Evolutionary conservation across 2,113 vertebrate species (phyloP), one percentile per base, ranked within the genome.

Genomic region (Cavia porcellus): DNA sequence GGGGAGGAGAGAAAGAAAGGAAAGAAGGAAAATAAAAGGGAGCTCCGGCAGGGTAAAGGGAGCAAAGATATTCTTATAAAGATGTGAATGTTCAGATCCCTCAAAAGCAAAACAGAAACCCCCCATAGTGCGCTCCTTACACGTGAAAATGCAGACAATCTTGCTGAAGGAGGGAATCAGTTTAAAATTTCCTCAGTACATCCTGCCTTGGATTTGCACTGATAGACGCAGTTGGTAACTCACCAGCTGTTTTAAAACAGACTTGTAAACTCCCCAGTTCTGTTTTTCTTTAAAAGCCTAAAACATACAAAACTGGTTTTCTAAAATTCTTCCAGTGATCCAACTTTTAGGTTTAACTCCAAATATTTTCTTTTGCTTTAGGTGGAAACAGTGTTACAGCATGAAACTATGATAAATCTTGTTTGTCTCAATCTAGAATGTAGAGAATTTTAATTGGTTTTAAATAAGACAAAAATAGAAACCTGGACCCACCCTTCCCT

Each of bases 101-200:
- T 66, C 77, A 68, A 90, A 91, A 91, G n/a, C 95, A 92, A 90
- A 95, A 81, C 88, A 87, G 68, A 96, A 64, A 86, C 87, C 82
- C 35, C 50, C 50, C 47, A 57, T 47, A 55, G 28, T 61, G 77
- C 32, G 83, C 62, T 92, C 61, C 89, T 92, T 74, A 64, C 30
- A 95, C 74, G 90, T 96, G 86, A 92, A 89, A 93, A 96, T 92
- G 95, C 86, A 94, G 90, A 97, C 94, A 94, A 96, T 82, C 80
- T 92, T 91, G 81, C 90, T 35, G 83, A 90, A 83, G 95, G 92
- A 86, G 86, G 94, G 96, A 79, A 84, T 32, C 74, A 90, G 96
- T 89, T 84, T 98, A 95, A 96, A 96, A 94, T 98, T 97, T 97
- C 97, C 93, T 94, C 92, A 92, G 72, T 96, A 97, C 95, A 98